Conservation (phyloP, 2,888 invertebrate species). For the Scaptomyza flava region DNA sequence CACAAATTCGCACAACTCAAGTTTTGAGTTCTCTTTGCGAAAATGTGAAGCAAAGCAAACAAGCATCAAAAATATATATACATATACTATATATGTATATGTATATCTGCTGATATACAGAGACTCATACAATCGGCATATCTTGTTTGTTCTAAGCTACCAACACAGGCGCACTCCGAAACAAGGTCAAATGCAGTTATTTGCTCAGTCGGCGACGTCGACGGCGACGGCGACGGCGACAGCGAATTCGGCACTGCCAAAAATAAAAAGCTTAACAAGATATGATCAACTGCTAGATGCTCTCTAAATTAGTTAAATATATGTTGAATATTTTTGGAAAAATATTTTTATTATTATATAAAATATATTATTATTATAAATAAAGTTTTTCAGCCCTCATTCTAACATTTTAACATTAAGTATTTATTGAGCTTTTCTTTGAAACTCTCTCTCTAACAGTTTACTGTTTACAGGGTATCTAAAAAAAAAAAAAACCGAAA, state of each 20-base stretch:
- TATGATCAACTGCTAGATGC: conserved; percentile 8
- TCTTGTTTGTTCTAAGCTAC: conserved; percentile 77
- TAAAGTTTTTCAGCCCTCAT: not conserved
- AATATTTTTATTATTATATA: too few relatives aligned
- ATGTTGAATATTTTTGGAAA: too few relatives aligned
- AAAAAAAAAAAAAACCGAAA: not conserved
- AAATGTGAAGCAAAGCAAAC: conserved; percentile 71
- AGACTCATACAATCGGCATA: conserved; percentile 41
- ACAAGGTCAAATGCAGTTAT: conserved; percentile 81
- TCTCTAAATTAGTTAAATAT: too few relatives aligned
- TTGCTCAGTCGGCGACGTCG: conserved; percentile 51
- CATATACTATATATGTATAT: conserved; percentile 15
- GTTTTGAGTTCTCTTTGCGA: conserved; percentile 46
- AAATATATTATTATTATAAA: too few relatives aligned
- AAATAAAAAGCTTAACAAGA: conserved; percentile 23
- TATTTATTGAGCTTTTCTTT: too few relatives aligned
- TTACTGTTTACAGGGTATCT: conserved; percentile 32
- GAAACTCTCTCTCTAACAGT: conserved; percentile 1
- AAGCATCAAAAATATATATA: conserved; percentile 52
- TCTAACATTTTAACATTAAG: conserved; percentile 4
- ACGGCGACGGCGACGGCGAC: conserved; percentile 16
- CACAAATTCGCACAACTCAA: conserved; percentile 25
- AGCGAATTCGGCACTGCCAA: conserved; percentile 36
- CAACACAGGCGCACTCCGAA: conserved; percentile 60
- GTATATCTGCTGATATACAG: conserved; percentile 29